Evolutionary conservation across 2,113 vertebrate species (phyloP).

Genomic region (Hucho hucho): DNA sequence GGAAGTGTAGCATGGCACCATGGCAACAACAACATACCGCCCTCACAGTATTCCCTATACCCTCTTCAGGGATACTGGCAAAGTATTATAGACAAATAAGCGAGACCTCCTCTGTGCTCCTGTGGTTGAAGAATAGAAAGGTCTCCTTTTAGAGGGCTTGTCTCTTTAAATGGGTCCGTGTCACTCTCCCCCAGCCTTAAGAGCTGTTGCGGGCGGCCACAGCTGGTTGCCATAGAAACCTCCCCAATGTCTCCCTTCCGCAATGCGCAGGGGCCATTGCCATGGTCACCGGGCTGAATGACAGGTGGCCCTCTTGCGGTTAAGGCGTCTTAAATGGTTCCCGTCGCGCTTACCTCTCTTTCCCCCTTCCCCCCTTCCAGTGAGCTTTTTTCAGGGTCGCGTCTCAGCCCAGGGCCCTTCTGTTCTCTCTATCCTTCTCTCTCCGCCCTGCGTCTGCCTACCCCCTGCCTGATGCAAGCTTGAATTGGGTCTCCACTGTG

Average conservation of each 20-base stretch:
- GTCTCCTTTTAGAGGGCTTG: slow-evolving; percentile 42
- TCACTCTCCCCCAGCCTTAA: slow-evolving; percentile 39
- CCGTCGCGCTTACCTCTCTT: neutral
- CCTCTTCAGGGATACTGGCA: slow-evolving; percentile 56
- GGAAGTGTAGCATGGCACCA: too few species aligned
- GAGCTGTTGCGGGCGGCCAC: slow-evolving; percentile 54
- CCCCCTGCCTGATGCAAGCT: slow-evolving; percentile 38
- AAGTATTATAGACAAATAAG: slow-evolving; percentile 52
- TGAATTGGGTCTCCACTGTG: slow-evolving; percentile 43
- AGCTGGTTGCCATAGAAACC: slow-evolving; percentile 73
- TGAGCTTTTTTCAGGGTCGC: neutral
- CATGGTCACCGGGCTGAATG: slow-evolving; percentile 69
- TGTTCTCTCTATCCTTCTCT: slow-evolving; percentile 19
- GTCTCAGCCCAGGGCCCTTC: slow-evolving; percentile 13
- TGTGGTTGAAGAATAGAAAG: slow-evolving; percentile 45
- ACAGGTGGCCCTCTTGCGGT: slow-evolving; percentile 64
- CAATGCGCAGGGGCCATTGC: slow-evolving; percentile 68
- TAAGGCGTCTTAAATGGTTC: slow-evolving; percentile 57
- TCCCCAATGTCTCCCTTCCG: slow-evolving; percentile 50
- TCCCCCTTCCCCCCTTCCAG: neutral
- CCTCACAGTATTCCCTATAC: too few species aligned
- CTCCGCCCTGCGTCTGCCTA: slow-evolving; percentile 21
- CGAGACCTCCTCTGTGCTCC: slow-evolving; percentile 49
- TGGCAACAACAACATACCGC: too few species aligned
- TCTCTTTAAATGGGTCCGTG: slow-evolving; percentile 54